Conservation (phyloP, 2,113 vertebrate genomes). For the Puntigrus tetrazona region DNA sequence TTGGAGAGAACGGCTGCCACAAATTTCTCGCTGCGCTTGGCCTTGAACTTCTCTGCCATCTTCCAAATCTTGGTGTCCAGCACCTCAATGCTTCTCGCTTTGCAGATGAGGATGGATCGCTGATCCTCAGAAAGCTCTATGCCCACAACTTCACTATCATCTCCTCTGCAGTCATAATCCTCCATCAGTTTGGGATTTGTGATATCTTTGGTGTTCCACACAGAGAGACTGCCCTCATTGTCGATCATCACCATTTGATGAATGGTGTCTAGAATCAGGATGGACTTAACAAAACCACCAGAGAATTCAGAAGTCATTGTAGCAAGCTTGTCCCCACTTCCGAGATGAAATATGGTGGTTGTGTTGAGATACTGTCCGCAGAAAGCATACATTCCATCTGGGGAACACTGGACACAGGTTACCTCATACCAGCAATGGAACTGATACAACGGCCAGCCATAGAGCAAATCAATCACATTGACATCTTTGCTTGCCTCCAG, state of each 20-base stretch:
- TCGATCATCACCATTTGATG: constrained; percentile 98
- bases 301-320: constrained; percentile 97
- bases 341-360: constrained; percentile 90
- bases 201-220: constrained; percentile 96
- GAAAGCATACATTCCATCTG: constrained; percentile 93
- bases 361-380: constrained; percentile 98
- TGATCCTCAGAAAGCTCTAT: constrained; percentile 97
- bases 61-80: constrained; percentile 93
- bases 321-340: constrained; percentile 93
- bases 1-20: constrained; percentile 94
- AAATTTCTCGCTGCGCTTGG: constrained; percentile 92
- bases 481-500: constrained; percentile 97
- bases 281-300: constrained; percentile 94
- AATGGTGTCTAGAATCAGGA: constrained; percentile 89
- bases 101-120: constrained; percentile 94
- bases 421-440: constrained; percentile 99
- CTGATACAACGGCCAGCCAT: constrained; percentile 96
- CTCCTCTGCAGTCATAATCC: constrained; percentile 93
- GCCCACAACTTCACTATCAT: constrained; percentile 92
- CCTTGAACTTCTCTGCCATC: constrained; percentile 96
- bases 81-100: constrained; percentile 93
- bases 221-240: constrained; percentile 92
- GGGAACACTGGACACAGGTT: constrained; percentile 95
- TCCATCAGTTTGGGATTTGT: constrained; percentile 90
- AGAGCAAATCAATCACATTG: constrained; percentile 93